A percentile compares a stretch with the other conserved stretches of the same genome.
phyloP scores from a whole-genome alignment of 2,113 vertebrate species.

The Diphyllodes magnificus region DNA sequence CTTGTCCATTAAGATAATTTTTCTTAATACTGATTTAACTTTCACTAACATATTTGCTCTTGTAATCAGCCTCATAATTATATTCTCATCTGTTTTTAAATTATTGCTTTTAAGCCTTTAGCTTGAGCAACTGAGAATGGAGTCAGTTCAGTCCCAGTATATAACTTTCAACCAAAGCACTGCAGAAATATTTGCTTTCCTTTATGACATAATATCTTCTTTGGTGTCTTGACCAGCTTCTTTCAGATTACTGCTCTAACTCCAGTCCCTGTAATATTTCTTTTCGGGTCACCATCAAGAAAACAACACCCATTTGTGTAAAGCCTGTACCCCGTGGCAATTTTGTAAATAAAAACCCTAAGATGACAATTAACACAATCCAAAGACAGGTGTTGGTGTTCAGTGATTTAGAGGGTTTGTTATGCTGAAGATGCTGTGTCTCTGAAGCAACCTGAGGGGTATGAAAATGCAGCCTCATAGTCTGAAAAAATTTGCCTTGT shows the following conservation, averaged over 20 bases:
- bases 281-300: not conserved
- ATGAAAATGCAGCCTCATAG: not conserved
- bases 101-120: conserved; percentile 11
- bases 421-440: not conserved
- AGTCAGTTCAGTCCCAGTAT: not conserved
- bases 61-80: conserved; percentile 18
- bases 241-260: not conserved
- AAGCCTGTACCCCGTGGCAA: not conserved
- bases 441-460: not conserved
- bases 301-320: not conserved
- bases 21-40: conserved; percentile 13
- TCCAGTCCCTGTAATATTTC: not conserved
- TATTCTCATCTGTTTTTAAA: not conserved
- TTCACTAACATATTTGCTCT: not conserved
- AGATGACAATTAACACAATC: not conserved
- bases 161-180: not conserved
- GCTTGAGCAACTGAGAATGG: not conserved
- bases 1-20: not conserved
- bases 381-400: not conserved
- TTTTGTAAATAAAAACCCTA: not conserved
- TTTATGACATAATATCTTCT: not conserved
- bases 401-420: not conserved
- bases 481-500: not conserved
- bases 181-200: not conserved
- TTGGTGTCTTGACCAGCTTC: not conserved